These are phyloP conservation scores for Trichonephila inaurata DNA, from an alignment of 1,140 invertebrate genomes.

Conservation along the genomic window DNA sequence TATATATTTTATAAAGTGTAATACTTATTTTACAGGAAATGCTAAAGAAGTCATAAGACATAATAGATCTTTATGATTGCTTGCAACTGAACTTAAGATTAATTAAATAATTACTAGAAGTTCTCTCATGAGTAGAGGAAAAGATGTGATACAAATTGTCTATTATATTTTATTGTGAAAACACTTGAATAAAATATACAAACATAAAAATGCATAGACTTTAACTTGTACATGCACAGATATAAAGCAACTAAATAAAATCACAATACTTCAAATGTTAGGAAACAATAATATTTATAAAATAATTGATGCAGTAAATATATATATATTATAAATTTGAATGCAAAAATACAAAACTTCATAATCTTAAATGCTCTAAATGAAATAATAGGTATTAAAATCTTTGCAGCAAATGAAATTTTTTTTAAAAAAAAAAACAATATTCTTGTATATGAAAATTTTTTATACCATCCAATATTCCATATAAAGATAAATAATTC, in stretches of 20 bases:
- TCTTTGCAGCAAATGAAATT: too few relatives aligned
- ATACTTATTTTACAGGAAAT: background rate
- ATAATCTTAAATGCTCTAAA: background rate
- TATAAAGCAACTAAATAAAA: background rate
- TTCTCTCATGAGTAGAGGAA: too few relatives aligned
- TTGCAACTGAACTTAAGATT: background rate
- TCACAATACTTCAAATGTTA: background rate
- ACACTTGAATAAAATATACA: slow-evolving; percentile 22
- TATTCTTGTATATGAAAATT: too few relatives aligned
- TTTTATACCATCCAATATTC: too few relatives aligned
- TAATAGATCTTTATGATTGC: too few relatives aligned
- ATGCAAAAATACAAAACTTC: background rate
- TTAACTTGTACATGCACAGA: background rate
- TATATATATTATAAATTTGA: background rate
- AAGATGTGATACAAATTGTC: background rate
- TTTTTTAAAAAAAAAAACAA: too few relatives aligned
- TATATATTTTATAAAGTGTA: too few relatives aligned
- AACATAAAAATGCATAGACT: background rate
- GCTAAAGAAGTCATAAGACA: too few relatives aligned
- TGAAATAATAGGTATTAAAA: too few relatives aligned
- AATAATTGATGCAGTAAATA: background rate
- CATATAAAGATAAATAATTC: too few relatives aligned
- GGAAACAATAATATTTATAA: background rate
- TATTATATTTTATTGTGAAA: background rate
- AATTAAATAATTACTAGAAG: background rate